These are phyloP conservation scores for Parotia lawesii DNA, from an alignment of 2,113 vertebrate species.

Conservation along the genomic window DNA sequence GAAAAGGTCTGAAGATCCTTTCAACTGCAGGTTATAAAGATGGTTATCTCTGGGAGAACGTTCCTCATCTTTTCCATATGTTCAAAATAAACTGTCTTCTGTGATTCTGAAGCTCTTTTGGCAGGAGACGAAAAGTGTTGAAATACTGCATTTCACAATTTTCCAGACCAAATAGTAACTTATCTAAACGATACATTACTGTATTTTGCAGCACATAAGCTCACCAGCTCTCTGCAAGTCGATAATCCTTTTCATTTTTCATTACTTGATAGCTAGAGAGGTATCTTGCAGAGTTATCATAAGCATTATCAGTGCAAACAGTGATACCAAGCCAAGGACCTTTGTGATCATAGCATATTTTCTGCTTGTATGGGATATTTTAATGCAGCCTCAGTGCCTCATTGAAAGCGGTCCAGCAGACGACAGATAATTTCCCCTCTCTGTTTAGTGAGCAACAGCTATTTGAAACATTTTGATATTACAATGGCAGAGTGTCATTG, in stretches of 20 bases:
- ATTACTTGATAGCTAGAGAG: neutral
- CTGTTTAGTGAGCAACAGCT: neutral
- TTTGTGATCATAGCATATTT: neutral
- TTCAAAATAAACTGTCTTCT: slow-evolving; percentile 25
- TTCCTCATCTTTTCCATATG: slow-evolving; percentile 42
- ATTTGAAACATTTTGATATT: neutral
- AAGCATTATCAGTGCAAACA: slow-evolving; percentile 11
- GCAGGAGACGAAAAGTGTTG: slow-evolving; percentile 44
- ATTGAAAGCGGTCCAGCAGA: neutral
- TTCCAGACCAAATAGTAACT: slow-evolving; percentile 42
- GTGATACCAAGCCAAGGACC: neutral
- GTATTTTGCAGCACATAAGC: neutral
- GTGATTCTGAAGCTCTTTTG: slow-evolving; percentile 26
- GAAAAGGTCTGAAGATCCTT: slow-evolving; percentile 24
- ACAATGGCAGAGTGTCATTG: rapidly evolving
- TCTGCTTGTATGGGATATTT: neutral
- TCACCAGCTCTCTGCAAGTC: neutral
- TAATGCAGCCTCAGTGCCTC: neutral
- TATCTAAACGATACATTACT: neutral
- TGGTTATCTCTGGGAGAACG: slow-evolving; percentile 12
- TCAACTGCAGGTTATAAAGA: slow-evolving; percentile 17
- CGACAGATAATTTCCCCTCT: neutral
- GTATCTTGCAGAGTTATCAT: neutral
- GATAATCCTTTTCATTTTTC: neutral
- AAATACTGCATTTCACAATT: slow-evolving; percentile 56